Conservation (phyloP, 2,113 vertebrate genomes). For the Regulus satrapa region DNA sequence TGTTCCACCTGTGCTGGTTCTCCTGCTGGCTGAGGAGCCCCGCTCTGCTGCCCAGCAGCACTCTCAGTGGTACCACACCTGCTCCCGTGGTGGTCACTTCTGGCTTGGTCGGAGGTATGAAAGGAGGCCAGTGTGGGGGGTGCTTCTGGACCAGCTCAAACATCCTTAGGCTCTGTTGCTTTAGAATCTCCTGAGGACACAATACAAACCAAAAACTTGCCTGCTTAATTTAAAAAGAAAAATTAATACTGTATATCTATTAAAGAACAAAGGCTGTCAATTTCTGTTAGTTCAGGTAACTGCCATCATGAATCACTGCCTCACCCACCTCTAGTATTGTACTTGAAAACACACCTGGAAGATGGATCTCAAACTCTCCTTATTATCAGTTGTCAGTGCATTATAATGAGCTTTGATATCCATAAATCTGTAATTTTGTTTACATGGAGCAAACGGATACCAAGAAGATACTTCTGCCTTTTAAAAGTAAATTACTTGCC, state of each 20-base stretch:
- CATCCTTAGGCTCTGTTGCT: constrained; percentile 81
- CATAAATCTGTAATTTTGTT: not conserved
- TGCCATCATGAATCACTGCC: not conserved
- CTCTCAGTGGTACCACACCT: constrained; percentile 60
- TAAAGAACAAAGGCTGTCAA: not conserved
- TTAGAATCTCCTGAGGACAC: constrained; percentile 79
- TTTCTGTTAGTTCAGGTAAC: not conserved
- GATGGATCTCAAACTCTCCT: not conserved
- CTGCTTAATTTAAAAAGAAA: not conserved
- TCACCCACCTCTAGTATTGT: not conserved
- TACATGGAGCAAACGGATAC: not conserved
- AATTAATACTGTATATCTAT: not conserved
- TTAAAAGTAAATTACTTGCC: not conserved
- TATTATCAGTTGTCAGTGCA: not conserved
- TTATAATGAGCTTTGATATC: not conserved
- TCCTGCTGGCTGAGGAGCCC: not conserved
- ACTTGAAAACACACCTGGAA: not conserved
- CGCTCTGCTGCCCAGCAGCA: not conserved
- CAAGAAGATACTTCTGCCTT: not conserved
- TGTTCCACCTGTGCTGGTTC: not conserved
- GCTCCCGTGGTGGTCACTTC: constrained; percentile 87
- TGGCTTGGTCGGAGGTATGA: constrained; percentile 83
- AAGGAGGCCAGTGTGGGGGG: constrained; percentile 86
- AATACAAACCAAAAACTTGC: not conserved
- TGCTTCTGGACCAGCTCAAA: constrained; percentile 89